Evolutionary conservation across 2,888 invertebrate species (phyloP).

Genomic region (Hemistola chrysoprasaria): DNA sequence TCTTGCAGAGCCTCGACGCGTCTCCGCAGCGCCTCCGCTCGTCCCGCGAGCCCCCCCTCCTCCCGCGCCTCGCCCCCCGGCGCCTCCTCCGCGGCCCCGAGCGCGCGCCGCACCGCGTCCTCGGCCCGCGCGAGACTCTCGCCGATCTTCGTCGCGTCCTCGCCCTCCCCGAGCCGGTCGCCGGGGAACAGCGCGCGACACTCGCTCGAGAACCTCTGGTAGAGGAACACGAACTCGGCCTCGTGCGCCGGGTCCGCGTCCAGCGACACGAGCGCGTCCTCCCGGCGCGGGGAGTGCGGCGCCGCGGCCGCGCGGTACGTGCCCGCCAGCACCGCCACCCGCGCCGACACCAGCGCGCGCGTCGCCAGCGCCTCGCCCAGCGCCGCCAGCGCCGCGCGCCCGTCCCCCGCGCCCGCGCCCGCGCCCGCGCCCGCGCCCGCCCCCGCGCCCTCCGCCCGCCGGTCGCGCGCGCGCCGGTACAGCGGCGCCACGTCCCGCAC

Average conservation of each 20-base stretch:
- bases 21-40: slow-evolving; percentile 69
- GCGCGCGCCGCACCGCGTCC: slow-evolving; percentile 62
- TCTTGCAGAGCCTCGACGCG: slow-evolving; percentile 75
- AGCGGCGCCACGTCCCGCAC: slow-evolving; percentile 85
- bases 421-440: slow-evolving; percentile 55
- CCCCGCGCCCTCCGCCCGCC: slow-evolving; percentile 42
- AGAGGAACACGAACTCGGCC: slow-evolving; percentile 86
- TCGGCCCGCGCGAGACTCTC: slow-evolving; percentile 78
- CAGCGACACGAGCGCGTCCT: slow-evolving; percentile 69
- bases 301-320: slow-evolving; percentile 65
- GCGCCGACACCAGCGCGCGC: slow-evolving; percentile 85
- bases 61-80: slow-evolving; percentile 12
- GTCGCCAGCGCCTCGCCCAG: slow-evolving; percentile 49
- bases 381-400: slow-evolving; percentile 51
- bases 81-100: slow-evolving; percentile 39
- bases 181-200: slow-evolving; percentile 83
- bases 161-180: slow-evolving; percentile 81
- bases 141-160: slow-evolving; percentile 80
- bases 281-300: slow-evolving; percentile 45
- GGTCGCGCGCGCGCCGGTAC: slow-evolving; percentile 83
- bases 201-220: slow-evolving; percentile 84
- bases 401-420: slow-evolving; percentile 52
- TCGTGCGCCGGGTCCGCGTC: slow-evolving; percentile 83
- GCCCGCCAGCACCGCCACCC: slow-evolving; percentile 86
- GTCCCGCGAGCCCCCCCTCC: slow-evolving; percentile 43